These are phyloP conservation scores for Patagioenas fasciata DNA, from an alignment of 2,113 vertebrate species.

Conservation along the genomic window DNA sequence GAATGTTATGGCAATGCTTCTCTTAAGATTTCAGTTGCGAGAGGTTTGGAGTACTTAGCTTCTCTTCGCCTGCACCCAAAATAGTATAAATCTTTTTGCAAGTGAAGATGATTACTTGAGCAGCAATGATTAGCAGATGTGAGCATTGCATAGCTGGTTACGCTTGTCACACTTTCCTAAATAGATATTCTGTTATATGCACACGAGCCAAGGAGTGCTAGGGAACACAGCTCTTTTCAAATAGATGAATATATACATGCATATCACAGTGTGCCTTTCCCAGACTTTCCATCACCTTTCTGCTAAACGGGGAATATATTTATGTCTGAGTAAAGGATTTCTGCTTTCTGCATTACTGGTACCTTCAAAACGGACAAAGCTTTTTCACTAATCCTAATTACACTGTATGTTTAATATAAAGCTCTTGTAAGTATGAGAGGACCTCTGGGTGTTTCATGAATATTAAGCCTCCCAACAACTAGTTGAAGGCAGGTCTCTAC, in stretches of 20 bases:
- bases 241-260: neutral
- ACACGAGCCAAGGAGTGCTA: neutral
- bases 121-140: slow-evolving; percentile 64
- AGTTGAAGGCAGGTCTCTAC: neutral
- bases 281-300: neutral
- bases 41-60: neutral
- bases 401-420: neutral
- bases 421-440: neutral
- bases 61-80: neutral
- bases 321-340: neutral
- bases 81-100: slow-evolving; percentile 24
- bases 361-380: neutral
- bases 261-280: neutral
- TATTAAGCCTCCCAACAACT: neutral
- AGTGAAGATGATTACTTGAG: slow-evolving; percentile 48
- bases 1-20: neutral
- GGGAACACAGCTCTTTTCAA: neutral
- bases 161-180: slow-evolving; percentile 63
- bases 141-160: slow-evolving; percentile 51
- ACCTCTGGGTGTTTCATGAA: neutral
- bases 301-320: neutral
- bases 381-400: neutral
- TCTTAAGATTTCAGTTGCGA: neutral
- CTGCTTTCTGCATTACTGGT: neutral
- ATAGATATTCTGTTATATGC: slow-evolving; percentile 4